Conservation (phyloP, 2,797 vertebrate species). For the Characodon lateralis region DNA sequence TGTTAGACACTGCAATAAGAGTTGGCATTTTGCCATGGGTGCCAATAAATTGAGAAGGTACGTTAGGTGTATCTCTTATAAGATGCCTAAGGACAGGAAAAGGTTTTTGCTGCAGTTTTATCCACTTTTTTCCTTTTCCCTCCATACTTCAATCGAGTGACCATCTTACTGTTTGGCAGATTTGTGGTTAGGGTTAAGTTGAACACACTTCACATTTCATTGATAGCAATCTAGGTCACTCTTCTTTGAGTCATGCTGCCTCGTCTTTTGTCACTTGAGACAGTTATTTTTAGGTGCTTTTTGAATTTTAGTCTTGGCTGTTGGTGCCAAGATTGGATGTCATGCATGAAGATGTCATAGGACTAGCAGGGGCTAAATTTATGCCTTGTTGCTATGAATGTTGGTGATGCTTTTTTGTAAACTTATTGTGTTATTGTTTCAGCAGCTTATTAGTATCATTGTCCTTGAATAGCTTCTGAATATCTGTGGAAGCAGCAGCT, state of each 20-base stretch:
- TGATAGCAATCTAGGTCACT: slow-evolving; percentile 69
- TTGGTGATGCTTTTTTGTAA: slow-evolving; percentile 45
- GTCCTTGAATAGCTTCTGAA: slow-evolving; percentile 3
- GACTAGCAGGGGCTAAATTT: slow-evolving; percentile 80
- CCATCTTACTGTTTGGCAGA: not conserved
- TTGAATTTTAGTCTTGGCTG: slow-evolving; percentile 77
- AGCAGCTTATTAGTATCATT: slow-evolving; percentile 16
- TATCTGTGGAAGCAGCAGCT: not conserved
- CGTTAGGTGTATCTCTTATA: not conserved
- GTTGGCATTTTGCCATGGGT: not conserved
- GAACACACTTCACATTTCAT: slow-evolving; percentile 44
- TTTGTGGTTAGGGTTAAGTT: slow-evolving; percentile 15
- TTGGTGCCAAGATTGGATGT: slow-evolving; percentile 79
- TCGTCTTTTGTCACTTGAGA: slow-evolving; percentile 83
- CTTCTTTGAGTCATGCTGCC: slow-evolving; percentile 65
- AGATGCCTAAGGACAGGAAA: not conserved
- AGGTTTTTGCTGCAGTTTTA: not conserved
- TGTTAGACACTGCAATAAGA: not conserved
- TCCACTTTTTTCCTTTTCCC: too few relatives aligned
- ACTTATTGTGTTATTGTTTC: slow-evolving; percentile 46
- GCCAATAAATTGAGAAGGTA: too few relatives aligned
- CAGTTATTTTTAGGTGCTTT: slow-evolving; percentile 84
- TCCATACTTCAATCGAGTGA: not conserved
- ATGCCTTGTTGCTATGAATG: slow-evolving; percentile 81
- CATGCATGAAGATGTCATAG: slow-evolving; percentile 75